Evolutionary conservation across 2,113 vertebrate genomes (phyloP).

Genomic region (Zosterops pallidus): DNA sequence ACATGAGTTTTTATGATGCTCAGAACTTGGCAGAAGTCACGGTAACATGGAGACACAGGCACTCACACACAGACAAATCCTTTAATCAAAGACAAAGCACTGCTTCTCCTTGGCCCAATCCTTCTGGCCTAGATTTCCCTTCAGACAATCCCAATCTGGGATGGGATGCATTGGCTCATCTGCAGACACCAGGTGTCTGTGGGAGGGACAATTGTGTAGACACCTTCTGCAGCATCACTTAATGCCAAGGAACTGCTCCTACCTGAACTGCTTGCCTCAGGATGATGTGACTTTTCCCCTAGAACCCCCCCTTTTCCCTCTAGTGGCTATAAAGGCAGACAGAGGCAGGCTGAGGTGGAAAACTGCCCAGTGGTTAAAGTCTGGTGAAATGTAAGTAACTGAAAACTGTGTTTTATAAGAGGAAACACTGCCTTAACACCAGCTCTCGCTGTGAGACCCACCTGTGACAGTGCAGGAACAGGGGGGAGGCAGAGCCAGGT

Average conservation of each 20-base stretch:
- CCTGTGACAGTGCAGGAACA: background rate
- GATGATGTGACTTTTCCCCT: background rate
- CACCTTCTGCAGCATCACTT: background rate
- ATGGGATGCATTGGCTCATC: background rate
- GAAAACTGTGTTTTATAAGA: conserved; percentile 39
- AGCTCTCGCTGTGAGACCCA: background rate
- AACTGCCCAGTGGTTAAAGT: background rate
- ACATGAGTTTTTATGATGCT: background rate
- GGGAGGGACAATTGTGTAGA: background rate
- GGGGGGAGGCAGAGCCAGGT: background rate
- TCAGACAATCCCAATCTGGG: background rate
- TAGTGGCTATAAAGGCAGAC: conserved; percentile 1
- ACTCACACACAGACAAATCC: background rate
- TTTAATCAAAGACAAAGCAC: background rate
- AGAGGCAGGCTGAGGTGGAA: conserved; percentile 11
- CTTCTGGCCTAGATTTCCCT: background rate
- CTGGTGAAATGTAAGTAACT: conserved; percentile 44
- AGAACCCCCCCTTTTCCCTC: background rate
- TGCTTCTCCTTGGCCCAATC: background rate
- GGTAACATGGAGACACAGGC: background rate
- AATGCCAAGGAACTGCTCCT: background rate
- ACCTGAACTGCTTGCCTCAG: background rate
- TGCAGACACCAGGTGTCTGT: background rate
- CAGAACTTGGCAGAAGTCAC: background rate
- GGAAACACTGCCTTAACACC: conserved; percentile 49